A percentile compares a stretch with the other conserved stretches of the same genome.
These are phyloP conservation scores for Stenurella melanura DNA, from an alignment of 2,888 invertebrate genomes.

Conservation along the genomic window DNA sequence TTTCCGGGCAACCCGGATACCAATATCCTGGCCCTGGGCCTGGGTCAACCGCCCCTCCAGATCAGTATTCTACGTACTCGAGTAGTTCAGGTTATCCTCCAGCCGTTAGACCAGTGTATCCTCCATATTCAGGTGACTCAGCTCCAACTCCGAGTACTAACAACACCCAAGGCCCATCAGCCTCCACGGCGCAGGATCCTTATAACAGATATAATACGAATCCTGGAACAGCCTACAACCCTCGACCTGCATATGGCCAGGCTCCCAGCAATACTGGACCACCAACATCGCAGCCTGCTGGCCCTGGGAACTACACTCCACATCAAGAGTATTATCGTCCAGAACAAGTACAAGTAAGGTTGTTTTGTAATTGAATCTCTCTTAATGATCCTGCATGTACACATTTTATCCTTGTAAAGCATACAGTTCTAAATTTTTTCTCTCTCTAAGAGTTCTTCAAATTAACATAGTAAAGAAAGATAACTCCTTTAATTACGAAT, in stretches of 20 bases:
- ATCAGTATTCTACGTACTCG: conserved; percentile 77
- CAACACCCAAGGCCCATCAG: conserved; percentile 66
- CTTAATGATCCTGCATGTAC: too few species aligned
- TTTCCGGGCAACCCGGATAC: conserved; percentile 78
- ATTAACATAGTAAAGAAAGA: too few species aligned
- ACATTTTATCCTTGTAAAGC: too few species aligned
- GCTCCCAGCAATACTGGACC: conserved; percentile 71
- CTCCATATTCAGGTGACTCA: conserved; percentile 81
- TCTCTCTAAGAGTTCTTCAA: too few species aligned
- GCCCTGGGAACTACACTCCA: conserved; percentile 71
- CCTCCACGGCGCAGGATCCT: conserved; percentile 68
- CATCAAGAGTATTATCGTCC: conserved; percentile 78
- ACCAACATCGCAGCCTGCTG: conserved; percentile 72
- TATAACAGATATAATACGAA: conserved; percentile 70
- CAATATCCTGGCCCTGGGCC: conserved; percentile 75
- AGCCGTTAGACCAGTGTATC: conserved; percentile 85
- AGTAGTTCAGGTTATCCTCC: conserved; percentile 75
- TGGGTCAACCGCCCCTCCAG: conserved; percentile 69
- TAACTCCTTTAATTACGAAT: too few species aligned
- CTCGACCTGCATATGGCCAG: conserved; percentile 70
- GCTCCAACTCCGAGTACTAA: conserved; percentile 66
- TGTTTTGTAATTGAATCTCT: background rate
- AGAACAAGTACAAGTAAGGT: conserved; percentile 67
- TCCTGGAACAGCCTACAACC: conserved; percentile 66
- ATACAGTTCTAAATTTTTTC: too few species aligned